Evolutionary conservation across 92 coral and sea anemone genomes (phyloP), one percentile per base, ranked within the genome.

Genomic region (Meandrina meandrites): DNA sequence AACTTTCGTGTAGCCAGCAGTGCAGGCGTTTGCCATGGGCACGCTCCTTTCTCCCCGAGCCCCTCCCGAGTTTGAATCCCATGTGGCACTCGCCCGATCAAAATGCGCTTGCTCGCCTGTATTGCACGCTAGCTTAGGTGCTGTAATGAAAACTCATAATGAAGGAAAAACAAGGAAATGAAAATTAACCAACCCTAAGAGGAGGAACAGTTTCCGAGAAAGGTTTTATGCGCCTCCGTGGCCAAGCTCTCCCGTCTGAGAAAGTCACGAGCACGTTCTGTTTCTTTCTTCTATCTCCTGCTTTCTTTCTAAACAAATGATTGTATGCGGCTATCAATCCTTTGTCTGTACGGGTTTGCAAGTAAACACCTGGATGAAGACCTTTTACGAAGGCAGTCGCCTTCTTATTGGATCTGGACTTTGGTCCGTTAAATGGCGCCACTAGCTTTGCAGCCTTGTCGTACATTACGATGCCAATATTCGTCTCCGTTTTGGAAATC

Each of bases 261-360:
- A 85, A 85, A 16, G 83, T 77, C 75, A 85, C 1, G 32, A 85
- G 81, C 64, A 85, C 88, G 76, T 85, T 85, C 50, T 78, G 88
- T 24, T 13, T 66, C 35, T 6, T 60, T 4, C 21, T 24, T n/a
- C 88, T 77, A 24, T 78, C 88, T 8, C 88, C 88, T 7, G n/a
- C 13, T 35, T 24, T 78, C 50, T 6, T 85, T 0, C 14, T 47
- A 37, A 85, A 85, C 67, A 77, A 21, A 2, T 32, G 8, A 0
- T 62, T 13, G 35, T 67, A 21, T 27, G 68, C 83, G 8, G 45
- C 48, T 16, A 42, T 34, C 32, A 85, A 53, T 21, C 77, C 88
- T 32, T 45, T 30, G 76, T 85, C 88, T 13, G 88, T 85, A 4
- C 88, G 88, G 24, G 88, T 85, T 7, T 40, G 76, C 1, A 1